Base-by-base conservation (phyloP, 2,888 invertebrate genomes). In the Synergus laeviventris region DNA sequence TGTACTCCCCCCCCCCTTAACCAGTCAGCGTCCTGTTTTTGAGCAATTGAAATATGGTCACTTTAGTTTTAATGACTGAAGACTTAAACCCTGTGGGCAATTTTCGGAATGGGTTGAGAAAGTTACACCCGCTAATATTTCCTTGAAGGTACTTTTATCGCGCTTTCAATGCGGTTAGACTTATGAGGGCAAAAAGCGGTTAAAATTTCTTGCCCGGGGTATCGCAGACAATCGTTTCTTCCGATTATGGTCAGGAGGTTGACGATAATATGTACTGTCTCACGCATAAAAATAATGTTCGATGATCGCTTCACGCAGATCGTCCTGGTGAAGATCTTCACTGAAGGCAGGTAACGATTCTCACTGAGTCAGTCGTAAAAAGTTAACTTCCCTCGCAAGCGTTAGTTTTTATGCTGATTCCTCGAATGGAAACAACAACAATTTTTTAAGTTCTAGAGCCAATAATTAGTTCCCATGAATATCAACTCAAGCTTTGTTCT, bases 161-260 rank as follows among this genome's bases (percentile, higher is more conserved):
- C n/a, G 49, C n/a, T 49, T 70, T 70, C 49, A 70, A 70, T 70
- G 70, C 31, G 70, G 49, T 49, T 70, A 49, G 49, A 70, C 70
- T 70, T 70, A 70, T 70, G 49, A 74, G 66, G 78, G 79, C 77
- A 75, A 78, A 74, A 64, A 75, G 76, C 74, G 77, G 54, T 73
- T 62, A 38, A 66, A 77, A 76, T 76, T 64, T 60, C 70, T 76
- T 81, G 76, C 81, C 78, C 79, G 73, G 75, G 73, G 74, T 60
- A 77, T 66, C 66, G 49, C 74, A 66, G 76, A 77, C 76, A 79
- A 77, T 77, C 59, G 74, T 75, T 78, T 77, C 70, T 77, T 76
- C 76, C 79, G 76, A 81, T 81, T 81, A 78, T 76, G 76, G 81
- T 76, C 76, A 78, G 77, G 79, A 79, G 61, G 77, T 70, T 81